phyloP scores from a whole-genome alignment of 2,113 vertebrate species.

The Plotosus lineatus region DNA sequence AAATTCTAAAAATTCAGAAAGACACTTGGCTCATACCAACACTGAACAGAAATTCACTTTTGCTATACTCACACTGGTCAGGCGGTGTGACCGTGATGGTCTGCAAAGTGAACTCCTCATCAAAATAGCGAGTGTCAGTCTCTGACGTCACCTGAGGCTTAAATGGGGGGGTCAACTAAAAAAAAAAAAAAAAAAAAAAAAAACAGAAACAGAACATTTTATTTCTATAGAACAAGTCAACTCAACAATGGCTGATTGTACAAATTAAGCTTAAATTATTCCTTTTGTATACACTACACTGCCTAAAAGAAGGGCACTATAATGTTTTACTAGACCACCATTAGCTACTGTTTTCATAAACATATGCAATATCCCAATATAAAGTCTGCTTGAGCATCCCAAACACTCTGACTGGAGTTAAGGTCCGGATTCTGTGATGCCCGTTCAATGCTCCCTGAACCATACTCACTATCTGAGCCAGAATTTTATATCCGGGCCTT shows the following conservation, averaged over 20 bases:
- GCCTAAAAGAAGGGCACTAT: too few species aligned
- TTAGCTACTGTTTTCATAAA: too few species aligned
- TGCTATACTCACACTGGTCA: constrained; percentile 84
- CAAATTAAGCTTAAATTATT: neutral
- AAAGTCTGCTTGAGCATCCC: too few species aligned
- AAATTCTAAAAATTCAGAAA: neutral
- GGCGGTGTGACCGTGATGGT: constrained; percentile 93
- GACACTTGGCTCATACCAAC: too few species aligned
- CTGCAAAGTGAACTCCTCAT: constrained; percentile 93
- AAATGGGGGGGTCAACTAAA: constrained; percentile 86
- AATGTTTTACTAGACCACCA: too few species aligned
- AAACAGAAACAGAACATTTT: neutral
- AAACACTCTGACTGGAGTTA: too few species aligned
- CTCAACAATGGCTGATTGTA: neutral
- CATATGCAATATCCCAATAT: too few species aligned
- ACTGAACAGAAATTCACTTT: neutral
- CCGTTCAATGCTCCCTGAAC: too few species aligned
- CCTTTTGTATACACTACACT: too few species aligned
- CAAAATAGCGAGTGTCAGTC: constrained; percentile 91
- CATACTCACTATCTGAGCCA: too few species aligned
- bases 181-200: neutral
- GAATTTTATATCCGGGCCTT: too few species aligned
- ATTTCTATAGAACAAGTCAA: neutral
- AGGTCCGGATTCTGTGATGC: too few species aligned
- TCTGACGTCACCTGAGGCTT: constrained; percentile 94